Base-by-base conservation (phyloP, 2,888 invertebrate genomes). In the Agriopis aurantiaria region DNA sequence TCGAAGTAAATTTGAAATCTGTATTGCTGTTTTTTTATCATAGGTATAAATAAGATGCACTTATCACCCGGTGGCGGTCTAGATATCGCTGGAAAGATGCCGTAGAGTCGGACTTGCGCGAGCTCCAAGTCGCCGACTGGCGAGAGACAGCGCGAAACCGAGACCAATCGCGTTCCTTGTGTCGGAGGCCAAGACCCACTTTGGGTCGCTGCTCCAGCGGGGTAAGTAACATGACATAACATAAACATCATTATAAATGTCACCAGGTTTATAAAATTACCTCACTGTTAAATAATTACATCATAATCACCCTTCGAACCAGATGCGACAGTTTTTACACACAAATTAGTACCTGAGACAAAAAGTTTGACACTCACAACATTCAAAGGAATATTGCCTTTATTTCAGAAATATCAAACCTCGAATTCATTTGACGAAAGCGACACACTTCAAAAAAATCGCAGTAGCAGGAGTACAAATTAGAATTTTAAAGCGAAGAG, bases 271-370 rank as follows among this genome's bases (percentile, higher is more conserved):
- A 68, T 43, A 59, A 49, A 49, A 61, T 72, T 69, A 73, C 69
- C 62, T 71, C 33, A 40, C 57, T 62, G 45, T 48, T 58, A 61
- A 75, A 76, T 76, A 72, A 77, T 74, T 74, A 75, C 72, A 63
- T 72, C 75, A 69, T 75, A 72, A 73, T 65, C 75, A 72, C 63
- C 73, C 71, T 69, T 67, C 67, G 23, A 63, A 77, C 68, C 77
- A 77, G 69, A 77, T 77, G 75, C 57, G 77, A 69, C 74, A 65
- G 70, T 75, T 75, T 71, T 66, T 76, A 71, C 68, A 60, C 57
- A 76, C 73, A 69, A 75, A 75, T 76, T 76, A 75, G 68, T 59
- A 33, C 8, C 4, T 71, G 67, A 57, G 48, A 7, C 40, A 40
- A 57, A 62, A 64, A 43, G 8, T 14, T 14, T 43, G 14, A 57